phyloP scores from a whole-genome alignment of 2,888 invertebrate genomes.

The Agriotes lineatus region DNA sequence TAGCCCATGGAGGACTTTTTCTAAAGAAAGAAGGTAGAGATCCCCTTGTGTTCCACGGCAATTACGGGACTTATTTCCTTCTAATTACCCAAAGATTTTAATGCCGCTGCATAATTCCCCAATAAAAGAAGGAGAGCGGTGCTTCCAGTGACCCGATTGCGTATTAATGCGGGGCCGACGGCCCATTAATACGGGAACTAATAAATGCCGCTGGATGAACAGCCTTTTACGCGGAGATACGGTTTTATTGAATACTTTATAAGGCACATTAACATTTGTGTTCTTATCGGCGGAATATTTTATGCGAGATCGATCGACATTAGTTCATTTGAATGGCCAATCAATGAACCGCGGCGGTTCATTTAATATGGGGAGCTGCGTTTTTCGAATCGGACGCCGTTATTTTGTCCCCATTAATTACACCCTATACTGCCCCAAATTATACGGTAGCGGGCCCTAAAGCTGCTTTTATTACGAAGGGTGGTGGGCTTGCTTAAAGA shows the following conservation, averaged over 20 bases:
- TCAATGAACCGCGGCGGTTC: slow-evolving; percentile 19
- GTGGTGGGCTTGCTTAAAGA: too few species aligned
- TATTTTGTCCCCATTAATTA: slow-evolving; percentile 14
- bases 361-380: slow-evolving; percentile 8
- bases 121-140: neutral
- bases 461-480: slow-evolving; percentile 7
- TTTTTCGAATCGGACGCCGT: slow-evolving; percentile 7
- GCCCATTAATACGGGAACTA: slow-evolving; percentile 13
- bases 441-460: too few species aligned
- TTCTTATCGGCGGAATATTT: slow-evolving; percentile 19
- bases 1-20: too few species aligned
- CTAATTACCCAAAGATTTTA: slow-evolving; percentile 11
- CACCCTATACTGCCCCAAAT: neutral
- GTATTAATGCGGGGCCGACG: slow-evolving; percentile 10
- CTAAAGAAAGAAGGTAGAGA: neutral
- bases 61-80: neutral
- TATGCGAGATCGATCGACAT: slow-evolving; percentile 22
- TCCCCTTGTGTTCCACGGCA: neutral
- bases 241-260: slow-evolving; percentile 20
- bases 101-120: slow-evolving; percentile 2
- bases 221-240: slow-evolving; percentile 17
- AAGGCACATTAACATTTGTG: slow-evolving; percentile 25
- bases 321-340: slow-evolving; percentile 26
- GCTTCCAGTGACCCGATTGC: slow-evolving; percentile 3
- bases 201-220: slow-evolving; percentile 12